phyloP scores from a whole-genome alignment of 2,888 invertebrate species.

The Diarsia dahlii region DNA sequence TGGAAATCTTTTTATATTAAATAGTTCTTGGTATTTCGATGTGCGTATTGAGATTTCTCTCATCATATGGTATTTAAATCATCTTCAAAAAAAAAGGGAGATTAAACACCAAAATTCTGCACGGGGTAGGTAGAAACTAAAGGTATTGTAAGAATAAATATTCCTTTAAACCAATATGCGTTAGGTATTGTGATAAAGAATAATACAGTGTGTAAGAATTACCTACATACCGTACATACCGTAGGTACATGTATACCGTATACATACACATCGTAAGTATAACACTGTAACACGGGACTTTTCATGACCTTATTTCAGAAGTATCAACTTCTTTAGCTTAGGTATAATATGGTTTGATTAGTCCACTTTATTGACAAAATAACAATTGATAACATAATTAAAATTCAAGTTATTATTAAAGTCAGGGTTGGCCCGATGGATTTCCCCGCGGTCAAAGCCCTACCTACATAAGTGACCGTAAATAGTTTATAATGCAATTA shows the following conservation, averaged over 20 bases:
- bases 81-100: no score
- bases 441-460: constrained; percentile 18
- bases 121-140: neutral
- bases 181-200: neutral
- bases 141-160: no score
- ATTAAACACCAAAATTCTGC: neutral
- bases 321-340: neutral
- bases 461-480: neutral
- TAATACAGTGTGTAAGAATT: neutral
- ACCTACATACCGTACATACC: neutral
- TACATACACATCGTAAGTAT: neutral
- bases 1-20: neutral
- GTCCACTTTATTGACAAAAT: neutral
- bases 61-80: neutral
- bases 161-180: neutral
- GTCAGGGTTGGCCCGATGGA: neutral
- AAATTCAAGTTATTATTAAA: neutral
- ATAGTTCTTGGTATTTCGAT: constrained; percentile 15
- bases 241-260: no score
- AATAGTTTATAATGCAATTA: constrained; percentile 18
- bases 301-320: neutral
- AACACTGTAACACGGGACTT: neutral
- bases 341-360: neutral
- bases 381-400: neutral
- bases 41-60: neutral